Evolutionary conservation across 2,113 vertebrate genomes (phyloP).

Genomic region (Peromyscus californicus): DNA sequence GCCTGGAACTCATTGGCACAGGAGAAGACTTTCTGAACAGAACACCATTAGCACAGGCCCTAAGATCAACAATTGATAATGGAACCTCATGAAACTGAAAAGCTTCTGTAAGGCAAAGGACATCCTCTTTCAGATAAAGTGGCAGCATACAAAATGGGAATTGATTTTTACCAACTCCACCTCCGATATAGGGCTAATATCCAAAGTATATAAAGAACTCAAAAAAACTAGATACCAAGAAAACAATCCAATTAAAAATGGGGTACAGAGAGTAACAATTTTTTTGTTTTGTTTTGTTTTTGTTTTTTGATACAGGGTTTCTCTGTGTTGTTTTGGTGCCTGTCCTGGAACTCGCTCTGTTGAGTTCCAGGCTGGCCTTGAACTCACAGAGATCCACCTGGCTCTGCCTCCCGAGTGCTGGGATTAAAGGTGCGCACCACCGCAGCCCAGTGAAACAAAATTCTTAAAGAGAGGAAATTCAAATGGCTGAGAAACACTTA

Average conservation of each 20-base stretch:
- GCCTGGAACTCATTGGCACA: background rate
- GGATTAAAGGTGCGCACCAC: no score
- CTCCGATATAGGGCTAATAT: background rate
- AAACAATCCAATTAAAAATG: background rate
- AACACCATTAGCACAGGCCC: background rate
- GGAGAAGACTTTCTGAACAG: background rate
- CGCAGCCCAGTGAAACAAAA: background rate
- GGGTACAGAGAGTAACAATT: background rate
- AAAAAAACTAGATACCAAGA: background rate
- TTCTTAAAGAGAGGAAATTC: background rate
- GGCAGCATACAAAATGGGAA: background rate
- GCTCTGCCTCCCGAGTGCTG: no score
- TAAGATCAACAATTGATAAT: background rate
- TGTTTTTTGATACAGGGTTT: no score
- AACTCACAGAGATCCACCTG: no score
- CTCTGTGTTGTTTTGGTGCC: no score
- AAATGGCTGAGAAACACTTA: background rate
- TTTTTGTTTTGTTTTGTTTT: no score
- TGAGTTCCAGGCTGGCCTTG: no score
- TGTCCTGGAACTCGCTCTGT: no score
- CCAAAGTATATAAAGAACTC: background rate
- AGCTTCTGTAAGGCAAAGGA: background rate
- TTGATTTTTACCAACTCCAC: background rate
- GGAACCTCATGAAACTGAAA: background rate
- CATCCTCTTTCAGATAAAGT: background rate